Percentiles rank a stretch among this genome's conserved stretches.
Conservation (phyloP, 2,113 vertebrate species). For the Xenus cinereus region DNA sequence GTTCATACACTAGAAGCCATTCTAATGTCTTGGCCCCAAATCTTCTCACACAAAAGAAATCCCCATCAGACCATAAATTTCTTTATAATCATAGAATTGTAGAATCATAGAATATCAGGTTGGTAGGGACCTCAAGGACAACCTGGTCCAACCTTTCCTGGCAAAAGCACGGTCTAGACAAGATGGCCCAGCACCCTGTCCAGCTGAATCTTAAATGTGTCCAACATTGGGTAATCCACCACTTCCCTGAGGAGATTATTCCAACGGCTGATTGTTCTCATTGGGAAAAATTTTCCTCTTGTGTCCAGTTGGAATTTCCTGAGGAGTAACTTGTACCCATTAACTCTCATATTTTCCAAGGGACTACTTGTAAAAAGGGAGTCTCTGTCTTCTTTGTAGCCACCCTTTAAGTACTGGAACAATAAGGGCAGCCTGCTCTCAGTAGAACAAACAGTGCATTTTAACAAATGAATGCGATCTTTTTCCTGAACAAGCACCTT, state of each 20-base stretch:
- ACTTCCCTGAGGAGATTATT: background rate
- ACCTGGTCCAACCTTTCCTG: background rate
- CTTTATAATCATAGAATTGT: background rate
- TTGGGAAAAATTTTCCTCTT: background rate
- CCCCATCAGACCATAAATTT: background rate
- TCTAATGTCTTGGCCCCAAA: background rate
- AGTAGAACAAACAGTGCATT: background rate
- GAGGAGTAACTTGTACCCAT: background rate
- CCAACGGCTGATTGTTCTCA: background rate
- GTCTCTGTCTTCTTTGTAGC: background rate
- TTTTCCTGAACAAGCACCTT: background rate
- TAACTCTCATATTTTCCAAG: background rate
- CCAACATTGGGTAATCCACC: too few species aligned
- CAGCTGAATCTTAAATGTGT: background rate
- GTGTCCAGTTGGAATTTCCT: background rate
- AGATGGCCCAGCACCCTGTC: background rate
- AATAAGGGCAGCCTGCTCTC: background rate
- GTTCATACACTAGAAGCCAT: background rate
- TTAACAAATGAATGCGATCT: background rate
- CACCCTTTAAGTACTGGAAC: background rate
- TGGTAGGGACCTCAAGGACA: background rate
- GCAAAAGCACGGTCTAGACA: background rate
- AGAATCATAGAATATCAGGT: background rate
- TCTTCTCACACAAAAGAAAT: background rate
- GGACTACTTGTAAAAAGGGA: background rate